A percentile compares a stretch with the other conserved stretches of the same genome.
These are phyloP conservation scores for Timema podura DNA, from an alignment of 2,888 invertebrate genomes.

Conservation along the genomic window DNA sequence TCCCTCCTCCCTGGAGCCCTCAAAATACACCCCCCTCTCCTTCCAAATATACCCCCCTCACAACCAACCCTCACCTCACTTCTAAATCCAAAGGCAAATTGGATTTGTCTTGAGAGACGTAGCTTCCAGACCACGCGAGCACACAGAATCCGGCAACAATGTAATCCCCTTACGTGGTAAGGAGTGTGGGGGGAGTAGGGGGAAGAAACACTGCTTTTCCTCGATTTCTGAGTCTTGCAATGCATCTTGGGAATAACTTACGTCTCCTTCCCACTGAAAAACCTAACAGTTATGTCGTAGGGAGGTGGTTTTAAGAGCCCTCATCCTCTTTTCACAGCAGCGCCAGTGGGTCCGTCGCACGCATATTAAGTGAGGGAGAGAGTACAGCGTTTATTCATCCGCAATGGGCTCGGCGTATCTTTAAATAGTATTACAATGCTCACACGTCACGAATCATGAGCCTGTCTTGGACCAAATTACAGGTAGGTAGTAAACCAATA, in stretches of 20 bases:
- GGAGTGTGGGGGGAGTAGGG: too few species aligned
- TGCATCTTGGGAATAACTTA: slow-evolving; percentile 24
- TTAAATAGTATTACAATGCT: too few species aligned
- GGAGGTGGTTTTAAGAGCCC: too few species aligned
- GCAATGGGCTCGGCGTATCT: too few species aligned
- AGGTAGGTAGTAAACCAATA: too few species aligned
- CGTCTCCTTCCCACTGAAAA: neutral
- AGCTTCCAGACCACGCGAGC: slow-evolving; percentile 17
- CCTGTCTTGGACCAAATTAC: too few species aligned
- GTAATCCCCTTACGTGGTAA: slow-evolving; percentile 28
- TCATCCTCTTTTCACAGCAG: too few species aligned
- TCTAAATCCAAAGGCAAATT: slow-evolving; percentile 31
- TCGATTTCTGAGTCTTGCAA: slow-evolving; percentile 23
- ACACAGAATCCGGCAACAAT: slow-evolving; percentile 26
- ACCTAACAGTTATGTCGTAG: too few species aligned
- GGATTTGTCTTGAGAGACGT: slow-evolving; percentile 29
- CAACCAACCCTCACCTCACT: slow-evolving; percentile 18
- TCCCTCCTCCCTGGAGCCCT: neutral
- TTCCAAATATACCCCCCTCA: neutral
- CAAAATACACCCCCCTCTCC: neutral
- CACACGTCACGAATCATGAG: too few species aligned
- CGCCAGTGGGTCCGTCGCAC: too few species aligned
- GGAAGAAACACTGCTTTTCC: slow-evolving; percentile 1
- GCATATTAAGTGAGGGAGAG: too few species aligned
- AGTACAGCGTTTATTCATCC: too few species aligned